Evolutionary conservation across 2,888 invertebrate genomes (phyloP).

Genomic region (Chloroclysta siterata): DNA sequence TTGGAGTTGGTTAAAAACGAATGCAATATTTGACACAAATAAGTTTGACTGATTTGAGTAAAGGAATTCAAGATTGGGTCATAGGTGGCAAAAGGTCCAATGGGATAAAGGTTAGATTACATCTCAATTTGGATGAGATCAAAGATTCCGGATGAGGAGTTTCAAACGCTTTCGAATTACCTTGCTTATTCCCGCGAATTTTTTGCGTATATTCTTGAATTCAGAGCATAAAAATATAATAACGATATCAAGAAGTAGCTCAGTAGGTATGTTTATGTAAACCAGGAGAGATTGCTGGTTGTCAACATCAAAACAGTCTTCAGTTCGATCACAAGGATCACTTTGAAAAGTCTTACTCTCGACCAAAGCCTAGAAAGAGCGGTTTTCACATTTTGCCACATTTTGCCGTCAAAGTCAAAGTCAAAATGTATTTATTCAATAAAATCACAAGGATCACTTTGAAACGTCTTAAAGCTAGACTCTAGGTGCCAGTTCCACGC

Average conservation of each 20-base stretch:
- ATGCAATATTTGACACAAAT: neutral
- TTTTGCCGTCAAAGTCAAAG: too few species aligned
- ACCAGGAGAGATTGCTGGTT: too few species aligned
- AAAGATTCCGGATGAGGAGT: conserved; percentile 2
- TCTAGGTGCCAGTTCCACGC: too few species aligned
- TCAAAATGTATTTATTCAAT: too few species aligned
- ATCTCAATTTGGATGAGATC: conserved; percentile 3
- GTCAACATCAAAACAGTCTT: too few species aligned
- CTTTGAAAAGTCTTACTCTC: too few species aligned
- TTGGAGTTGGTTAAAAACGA: too few species aligned
- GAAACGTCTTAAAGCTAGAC: too few species aligned
- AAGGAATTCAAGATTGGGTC: conserved; percentile 2
- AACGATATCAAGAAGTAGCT: neutral
- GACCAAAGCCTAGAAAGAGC: too few species aligned
- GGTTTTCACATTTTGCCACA: too few species aligned
- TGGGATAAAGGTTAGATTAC: neutral
- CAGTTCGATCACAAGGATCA: too few species aligned
- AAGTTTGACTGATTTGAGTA: conserved; percentile 4
- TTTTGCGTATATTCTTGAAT: neutral
- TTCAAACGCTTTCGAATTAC: neutral
- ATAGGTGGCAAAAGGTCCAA: conserved; percentile 4
- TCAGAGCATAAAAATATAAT: neutral
- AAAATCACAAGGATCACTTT: too few species aligned
- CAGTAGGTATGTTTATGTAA: neutral
- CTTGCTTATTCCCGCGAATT: neutral